Conservation (phyloP, 2,113 vertebrate genomes). For the Galemys pyrenaicus region DNA sequence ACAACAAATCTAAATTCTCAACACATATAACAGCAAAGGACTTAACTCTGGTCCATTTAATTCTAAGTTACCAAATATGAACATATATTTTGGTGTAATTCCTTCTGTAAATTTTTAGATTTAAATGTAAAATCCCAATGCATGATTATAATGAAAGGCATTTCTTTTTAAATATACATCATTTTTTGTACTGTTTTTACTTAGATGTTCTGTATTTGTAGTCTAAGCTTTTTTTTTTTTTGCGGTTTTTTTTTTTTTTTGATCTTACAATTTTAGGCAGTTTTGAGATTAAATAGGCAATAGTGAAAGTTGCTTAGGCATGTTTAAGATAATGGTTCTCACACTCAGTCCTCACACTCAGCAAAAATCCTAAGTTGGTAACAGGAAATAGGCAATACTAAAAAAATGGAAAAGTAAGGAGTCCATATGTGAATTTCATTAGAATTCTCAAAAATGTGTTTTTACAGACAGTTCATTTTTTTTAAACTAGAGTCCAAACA, state of each 20-base stretch:
- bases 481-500: too few species aligned
- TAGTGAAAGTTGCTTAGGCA: neutral
- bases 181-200: neutral
- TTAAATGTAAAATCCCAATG: neutral
- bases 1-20: neutral
- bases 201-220: neutral
- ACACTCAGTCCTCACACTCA: neutral
- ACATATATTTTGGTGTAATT: neutral
- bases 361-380: neutral
- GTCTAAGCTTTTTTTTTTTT: neutral
- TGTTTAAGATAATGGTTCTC: neutral
- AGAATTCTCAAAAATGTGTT: neutral
- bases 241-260: too few species aligned
- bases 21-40: neutral
- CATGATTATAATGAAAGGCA: neutral
- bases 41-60: neutral
- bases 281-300: neutral
- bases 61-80: neutral
- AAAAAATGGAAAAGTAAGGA: neutral
- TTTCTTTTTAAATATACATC: neutral
- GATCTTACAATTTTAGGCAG: neutral
- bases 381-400: neutral
- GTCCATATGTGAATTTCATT: neutral
- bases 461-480: neutral
- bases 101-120: neutral